Evolutionary conservation across 1,140 invertebrate species (phyloP).

Genomic region (Megalopta genalis): DNA sequence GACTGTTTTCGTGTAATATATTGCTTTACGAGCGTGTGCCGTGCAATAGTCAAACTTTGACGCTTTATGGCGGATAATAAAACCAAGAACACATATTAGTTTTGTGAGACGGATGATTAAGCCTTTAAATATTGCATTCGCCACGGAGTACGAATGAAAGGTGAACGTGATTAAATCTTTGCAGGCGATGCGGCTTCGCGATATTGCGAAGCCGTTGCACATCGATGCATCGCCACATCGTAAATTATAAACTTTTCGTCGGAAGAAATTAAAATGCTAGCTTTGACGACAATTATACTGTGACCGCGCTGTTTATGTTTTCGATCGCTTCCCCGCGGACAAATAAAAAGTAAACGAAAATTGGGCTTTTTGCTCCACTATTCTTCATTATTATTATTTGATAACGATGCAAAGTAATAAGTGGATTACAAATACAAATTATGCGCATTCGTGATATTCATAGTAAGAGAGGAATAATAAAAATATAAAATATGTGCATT

Average conservation of each 20-base stretch:
- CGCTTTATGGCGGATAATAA: conserved; percentile 27
- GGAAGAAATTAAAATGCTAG: background rate
- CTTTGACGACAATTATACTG: background rate
- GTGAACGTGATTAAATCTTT: conserved; percentile 17
- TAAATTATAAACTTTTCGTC: background rate
- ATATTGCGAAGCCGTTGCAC: conserved; percentile 14
- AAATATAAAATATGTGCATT: no score
- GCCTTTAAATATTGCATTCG: conserved; percentile 30
- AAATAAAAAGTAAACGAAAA: no score
- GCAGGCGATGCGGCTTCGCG: background rate
- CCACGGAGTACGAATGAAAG: background rate
- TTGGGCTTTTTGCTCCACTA: no score
- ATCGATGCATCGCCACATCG: background rate
- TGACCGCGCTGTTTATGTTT: background rate
- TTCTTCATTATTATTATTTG: no score
- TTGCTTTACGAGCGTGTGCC: no score
- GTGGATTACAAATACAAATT: no score
- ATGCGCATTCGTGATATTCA: no score
- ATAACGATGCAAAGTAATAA: no score
- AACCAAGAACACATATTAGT: conserved; percentile 26
- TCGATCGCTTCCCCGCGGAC: no score
- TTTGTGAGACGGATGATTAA: conserved; percentile 26
- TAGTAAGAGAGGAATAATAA: no score
- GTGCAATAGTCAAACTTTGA: conserved; percentile 26
- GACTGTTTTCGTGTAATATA: background rate